Conservation (phyloP, 2,888 invertebrate genomes). For the Nephrotoma guestfalica region DNA sequence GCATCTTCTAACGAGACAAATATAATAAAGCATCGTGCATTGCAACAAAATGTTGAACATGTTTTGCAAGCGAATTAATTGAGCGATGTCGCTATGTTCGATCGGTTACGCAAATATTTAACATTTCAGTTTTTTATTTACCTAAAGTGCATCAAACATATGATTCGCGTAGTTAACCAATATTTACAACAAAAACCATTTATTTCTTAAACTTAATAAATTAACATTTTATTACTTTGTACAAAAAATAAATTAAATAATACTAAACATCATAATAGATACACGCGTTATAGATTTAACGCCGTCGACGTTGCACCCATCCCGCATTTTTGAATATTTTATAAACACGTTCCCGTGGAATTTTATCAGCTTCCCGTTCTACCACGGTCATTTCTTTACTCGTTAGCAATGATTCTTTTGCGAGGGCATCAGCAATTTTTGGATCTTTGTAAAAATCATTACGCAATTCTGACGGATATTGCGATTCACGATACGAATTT, state of each 20-base stretch:
- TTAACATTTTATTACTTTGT: background rate
- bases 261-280: background rate
- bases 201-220: background rate
- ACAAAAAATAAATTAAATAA: background rate
- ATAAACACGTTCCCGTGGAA: slow-evolving; percentile 59
- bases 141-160: too few relatives aligned
- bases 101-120: too few relatives aligned
- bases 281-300: background rate
- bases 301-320: slow-evolving; percentile 28
- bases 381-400: slow-evolving; percentile 64
- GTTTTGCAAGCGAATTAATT: too few relatives aligned
- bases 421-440: slow-evolving; percentile 52
- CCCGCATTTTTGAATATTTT: slow-evolving; percentile 61
- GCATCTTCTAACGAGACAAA: too few relatives aligned
- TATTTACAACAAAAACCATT: background rate
- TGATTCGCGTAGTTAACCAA: too few relatives aligned
- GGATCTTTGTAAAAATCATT: slow-evolving; percentile 64
- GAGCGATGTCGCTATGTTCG: too few relatives aligned
- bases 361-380: slow-evolving; percentile 66
- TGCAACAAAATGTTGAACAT: too few relatives aligned
- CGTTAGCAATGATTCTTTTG: slow-evolving; percentile 64
- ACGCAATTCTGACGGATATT: slow-evolving; percentile 51
- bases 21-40: too few relatives aligned
- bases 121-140: too few relatives aligned
- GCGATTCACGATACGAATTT: slow-evolving; percentile 55